These are phyloP conservation scores for Neocrepidodera transversa DNA, from an alignment of 2,888 invertebrate species.

Conservation along the genomic window DNA sequence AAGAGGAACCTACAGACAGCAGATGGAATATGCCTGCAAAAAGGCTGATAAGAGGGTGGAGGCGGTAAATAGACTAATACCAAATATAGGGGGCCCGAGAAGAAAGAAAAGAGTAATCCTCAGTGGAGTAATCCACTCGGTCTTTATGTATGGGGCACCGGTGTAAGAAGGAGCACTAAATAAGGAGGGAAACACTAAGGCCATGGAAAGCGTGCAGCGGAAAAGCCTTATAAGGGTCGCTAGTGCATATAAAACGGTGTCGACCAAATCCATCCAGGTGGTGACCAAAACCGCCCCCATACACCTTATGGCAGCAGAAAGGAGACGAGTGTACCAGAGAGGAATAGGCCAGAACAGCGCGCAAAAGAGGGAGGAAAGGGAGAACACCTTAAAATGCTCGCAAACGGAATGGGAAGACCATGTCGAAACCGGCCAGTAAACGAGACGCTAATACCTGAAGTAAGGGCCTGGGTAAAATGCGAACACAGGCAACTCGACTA, in stretches of 20 bases:
- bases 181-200: background rate
- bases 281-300: slow-evolving; percentile 1
- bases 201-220: background rate
- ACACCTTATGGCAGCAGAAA: too few species aligned
- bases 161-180: slow-evolving; percentile 3
- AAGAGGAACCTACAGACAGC: background rate
- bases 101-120: background rate
- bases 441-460: too few species aligned
- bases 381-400: too few species aligned
- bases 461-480: too few species aligned
- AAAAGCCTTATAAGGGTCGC: background rate
- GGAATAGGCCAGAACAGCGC: background rate
- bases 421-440: too few species aligned
- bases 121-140: slow-evolving; percentile 1
- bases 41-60: background rate
- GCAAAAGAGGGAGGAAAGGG: too few species aligned
- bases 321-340: background rate
- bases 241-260: slow-evolving; percentile 10
- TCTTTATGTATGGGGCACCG: slow-evolving; percentile 13
- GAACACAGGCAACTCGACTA: too few species aligned
- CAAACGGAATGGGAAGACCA: too few species aligned
- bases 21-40: background rate
- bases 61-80: background rate
- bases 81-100: slow-evolving; percentile 13
- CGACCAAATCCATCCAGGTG: slow-evolving; percentile 1